These are phyloP conservation scores for Thera obeliscata DNA, from an alignment of 2,888 invertebrate genomes.

Conservation along the genomic window DNA sequence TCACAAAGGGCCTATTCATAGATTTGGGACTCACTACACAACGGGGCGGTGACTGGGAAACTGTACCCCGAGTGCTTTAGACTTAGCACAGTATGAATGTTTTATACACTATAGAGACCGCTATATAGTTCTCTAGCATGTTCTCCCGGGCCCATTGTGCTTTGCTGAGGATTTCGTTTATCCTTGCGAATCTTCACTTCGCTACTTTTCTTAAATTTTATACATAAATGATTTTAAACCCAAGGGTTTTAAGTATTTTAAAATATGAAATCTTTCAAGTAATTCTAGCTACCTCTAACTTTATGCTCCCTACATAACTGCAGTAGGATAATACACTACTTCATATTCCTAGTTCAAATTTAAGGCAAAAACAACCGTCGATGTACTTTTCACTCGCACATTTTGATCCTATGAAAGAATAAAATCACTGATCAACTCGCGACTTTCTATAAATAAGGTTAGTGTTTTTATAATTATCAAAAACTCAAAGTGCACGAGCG, in stretches of 20 bases:
- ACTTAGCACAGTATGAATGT: slow-evolving; percentile 19
- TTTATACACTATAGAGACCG: slow-evolving; percentile 11
- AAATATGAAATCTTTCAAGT: neutral
- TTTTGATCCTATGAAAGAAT: too few species aligned
- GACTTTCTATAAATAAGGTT: too few species aligned
- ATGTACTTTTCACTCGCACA: too few species aligned
- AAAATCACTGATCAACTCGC: too few species aligned
- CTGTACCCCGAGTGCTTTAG: slow-evolving; percentile 19
- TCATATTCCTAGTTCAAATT: too few species aligned
- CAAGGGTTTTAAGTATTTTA: neutral
- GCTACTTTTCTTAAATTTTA: neutral
- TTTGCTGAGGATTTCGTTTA: neutral
- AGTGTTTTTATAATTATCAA: too few species aligned
- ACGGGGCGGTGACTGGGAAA: slow-evolving; percentile 24
- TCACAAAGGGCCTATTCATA: slow-evolving; percentile 61
- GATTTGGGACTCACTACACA: slow-evolving; percentile 52
- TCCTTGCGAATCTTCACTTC: neutral
- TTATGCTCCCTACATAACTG: too few species aligned
- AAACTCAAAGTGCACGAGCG: too few species aligned
- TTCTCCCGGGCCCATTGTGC: slow-evolving; percentile 13
- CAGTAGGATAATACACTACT: too few species aligned
- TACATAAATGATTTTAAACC: neutral
- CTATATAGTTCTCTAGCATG: slow-evolving; percentile 2
- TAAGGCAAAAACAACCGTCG: too few species aligned
- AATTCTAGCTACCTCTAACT: neutral